These are phyloP conservation scores for Pachymerium ferrugineum DNA, from an alignment of 2,888 invertebrate species.

Conservation along the genomic window DNA sequence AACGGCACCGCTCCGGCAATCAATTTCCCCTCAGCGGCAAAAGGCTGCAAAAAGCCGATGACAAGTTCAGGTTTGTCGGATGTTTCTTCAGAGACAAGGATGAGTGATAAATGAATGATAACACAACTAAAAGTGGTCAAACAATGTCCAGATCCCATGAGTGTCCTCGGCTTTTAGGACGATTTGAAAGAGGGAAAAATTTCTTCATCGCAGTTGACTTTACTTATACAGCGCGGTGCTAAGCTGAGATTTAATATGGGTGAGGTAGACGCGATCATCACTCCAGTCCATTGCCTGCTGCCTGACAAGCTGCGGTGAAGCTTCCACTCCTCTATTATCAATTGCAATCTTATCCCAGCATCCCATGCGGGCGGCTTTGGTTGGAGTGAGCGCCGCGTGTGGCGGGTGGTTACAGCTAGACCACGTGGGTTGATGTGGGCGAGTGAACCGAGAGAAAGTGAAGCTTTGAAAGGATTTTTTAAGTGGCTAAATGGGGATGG, in stretches of 20 bases:
- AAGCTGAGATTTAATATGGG: no score
- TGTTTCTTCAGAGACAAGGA: no score
- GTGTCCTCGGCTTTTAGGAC: background rate
- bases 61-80: background rate
- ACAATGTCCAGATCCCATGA: no score
- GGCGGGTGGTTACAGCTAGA: background rate
- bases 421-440: no score
- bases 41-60: conserved; percentile 34
- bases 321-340: background rate
- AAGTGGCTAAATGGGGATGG: no score
- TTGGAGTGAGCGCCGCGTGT: background rate
- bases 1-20: conserved; percentile 41
- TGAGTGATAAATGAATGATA: no score
- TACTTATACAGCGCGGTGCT: no score
- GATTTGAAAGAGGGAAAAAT: no score
- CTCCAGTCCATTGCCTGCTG: background rate
- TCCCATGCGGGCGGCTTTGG: background rate
- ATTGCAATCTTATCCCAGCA: conserved; percentile 12
- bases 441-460: background rate
- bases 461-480: background rate
- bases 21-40: conserved; percentile 36
- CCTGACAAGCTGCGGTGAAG: background rate
- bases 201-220: no score
- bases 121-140: no score
- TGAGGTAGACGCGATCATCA: background rate